These are phyloP conservation scores for Willowsia nigromaculata DNA, from an alignment of 2,888 invertebrate species.

Conservation along the genomic window DNA sequence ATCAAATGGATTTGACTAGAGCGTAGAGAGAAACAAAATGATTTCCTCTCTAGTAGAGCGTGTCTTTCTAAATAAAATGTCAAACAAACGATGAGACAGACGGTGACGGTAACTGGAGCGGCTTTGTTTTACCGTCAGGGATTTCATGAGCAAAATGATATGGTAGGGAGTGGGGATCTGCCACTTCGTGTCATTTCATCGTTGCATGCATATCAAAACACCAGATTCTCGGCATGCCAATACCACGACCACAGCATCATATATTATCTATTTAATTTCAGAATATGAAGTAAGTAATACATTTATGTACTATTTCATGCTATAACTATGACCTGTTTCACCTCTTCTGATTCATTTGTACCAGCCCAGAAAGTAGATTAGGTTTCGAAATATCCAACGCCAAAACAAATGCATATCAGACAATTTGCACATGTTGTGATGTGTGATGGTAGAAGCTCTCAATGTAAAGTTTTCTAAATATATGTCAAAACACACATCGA, in stretches of 20 bases:
- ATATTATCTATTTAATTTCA: not conserved
- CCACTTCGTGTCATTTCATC: not conserved
- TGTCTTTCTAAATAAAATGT: not conserved
- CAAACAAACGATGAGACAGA: not conserved
- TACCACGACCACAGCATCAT: no score
- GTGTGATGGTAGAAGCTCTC: no score
- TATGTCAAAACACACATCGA: not conserved
- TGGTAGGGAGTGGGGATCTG: slow-evolving; percentile 15
- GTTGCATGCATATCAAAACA: not conserved
- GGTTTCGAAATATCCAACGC: no score
- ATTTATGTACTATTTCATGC: no score
- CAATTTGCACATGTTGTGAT: no score
- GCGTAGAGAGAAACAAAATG: not conserved
- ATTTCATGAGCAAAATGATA: slow-evolving; percentile 37
- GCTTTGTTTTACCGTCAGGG: slow-evolving; percentile 45
- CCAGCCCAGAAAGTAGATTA: no score
- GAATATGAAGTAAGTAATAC: not conserved
- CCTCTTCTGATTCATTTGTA: no score
- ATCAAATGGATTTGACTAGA: slow-evolving; percentile 38
- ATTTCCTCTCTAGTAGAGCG: not conserved
- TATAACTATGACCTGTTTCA: no score
- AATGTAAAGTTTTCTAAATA: not conserved
- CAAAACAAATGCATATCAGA: no score
- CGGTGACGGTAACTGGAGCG: slow-evolving; percentile 7
- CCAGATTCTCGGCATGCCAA: not conserved